Percentiles rank a stretch among this genome's conserved stretches.
Evolutionary conservation across 2,888 invertebrate species (phyloP).

Genomic region (Drosophila prolongata): DNA sequence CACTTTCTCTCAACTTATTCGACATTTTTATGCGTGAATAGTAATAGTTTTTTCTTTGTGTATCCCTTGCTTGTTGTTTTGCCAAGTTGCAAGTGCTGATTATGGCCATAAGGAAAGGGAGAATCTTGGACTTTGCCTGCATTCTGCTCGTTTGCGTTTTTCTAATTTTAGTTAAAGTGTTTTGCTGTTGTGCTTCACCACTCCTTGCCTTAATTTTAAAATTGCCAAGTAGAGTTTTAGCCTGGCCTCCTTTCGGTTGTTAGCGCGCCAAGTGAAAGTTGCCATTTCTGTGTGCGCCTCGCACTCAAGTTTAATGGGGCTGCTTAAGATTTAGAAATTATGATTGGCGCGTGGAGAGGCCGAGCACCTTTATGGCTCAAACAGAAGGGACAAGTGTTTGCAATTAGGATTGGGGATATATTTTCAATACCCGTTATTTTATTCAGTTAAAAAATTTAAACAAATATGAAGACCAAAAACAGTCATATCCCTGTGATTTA

Average conservation of each 20-base stretch:
- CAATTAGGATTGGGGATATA: conserved; percentile 1
- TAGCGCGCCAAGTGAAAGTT: conserved; percentile 62
- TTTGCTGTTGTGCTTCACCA: conserved; percentile 23
- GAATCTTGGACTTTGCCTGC: conserved; percentile 59
- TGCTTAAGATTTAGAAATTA: conserved; percentile 60
- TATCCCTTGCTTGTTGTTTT: conserved; percentile 36
- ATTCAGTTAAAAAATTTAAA: too few species aligned
- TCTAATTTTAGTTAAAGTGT: conserved; percentile 73
- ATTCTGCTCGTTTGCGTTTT: conserved; percentile 65
- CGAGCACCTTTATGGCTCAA: conserved; percentile 7
- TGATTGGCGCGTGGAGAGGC: conserved; percentile 54
- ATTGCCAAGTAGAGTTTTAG: conserved; percentile 43
- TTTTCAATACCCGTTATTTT: too few species aligned
- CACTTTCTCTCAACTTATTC: too few species aligned
- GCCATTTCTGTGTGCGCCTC: conserved; percentile 31
- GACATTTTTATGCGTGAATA: not conserved
- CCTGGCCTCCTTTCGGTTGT: conserved; percentile 43
- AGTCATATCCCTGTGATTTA: not conserved
- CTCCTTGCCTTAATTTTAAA: conserved; percentile 60
- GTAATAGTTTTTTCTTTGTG: not conserved
- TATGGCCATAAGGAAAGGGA: conserved; percentile 48
- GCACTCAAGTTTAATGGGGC: conserved; percentile 47
- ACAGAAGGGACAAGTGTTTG: conserved; percentile 24
- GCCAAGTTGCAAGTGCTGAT: conserved; percentile 67
- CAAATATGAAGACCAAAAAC: too few species aligned